Base-by-base conservation (phyloP, 2,888 invertebrate genomes). In the Bimastos eiseni region DNA sequence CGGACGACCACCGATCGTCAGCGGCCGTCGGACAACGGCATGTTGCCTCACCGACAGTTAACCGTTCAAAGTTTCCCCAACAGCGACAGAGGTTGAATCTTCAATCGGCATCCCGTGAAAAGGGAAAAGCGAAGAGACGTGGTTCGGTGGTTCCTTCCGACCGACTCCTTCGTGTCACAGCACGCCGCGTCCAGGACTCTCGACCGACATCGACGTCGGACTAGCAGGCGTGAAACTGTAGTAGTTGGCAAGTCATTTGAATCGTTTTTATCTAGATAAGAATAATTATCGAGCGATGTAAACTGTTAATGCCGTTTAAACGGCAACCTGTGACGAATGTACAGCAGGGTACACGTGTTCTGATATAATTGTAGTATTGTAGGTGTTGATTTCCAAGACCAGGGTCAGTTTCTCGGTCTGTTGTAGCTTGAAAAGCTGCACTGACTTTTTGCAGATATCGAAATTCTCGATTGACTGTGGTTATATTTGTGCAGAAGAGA, bases 261-360 rank as follows among this genome's bases (percentile, higher is more conserved):
- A 86, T n/a, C n/a, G 37, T 86, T 86, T 44, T 86, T 36, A 86
- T 86, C 37, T 86, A 86, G 86, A 86, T 36, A 70, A 70, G 70
- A 70, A n/a, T n/a, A n/a, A n/a, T 70, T 70, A 70, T n/a, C 70
- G n/a, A 70, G 70, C 11, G n/a, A 70, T 70, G 70, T 70, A 70
- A 70, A 70, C 70, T 70, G n/a, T 70, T 30, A 8, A 70, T 8
- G 6, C 30, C n/a, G n/a, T n/a, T 70, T 70, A 70, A 70, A 70
- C 70, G 13, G 6, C n/a, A 70, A n/a, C n/a, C n/a, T n/a, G n/a
- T n/a, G 70, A n/a, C n/a, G n/a, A 70, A 70, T 70, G 70, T 70
- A 70, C 70, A 70, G 70, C 70, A 0, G 30, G 70, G 13, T n/a
- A n/a, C n/a, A 8, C 8, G 6, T 70, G 2, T 1, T 2, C 70